Percentiles rank a stretch among this genome's conserved stretches.
Conservation (phyloP, 2,888 invertebrate species). For the Chloroclystis v-ata region DNA sequence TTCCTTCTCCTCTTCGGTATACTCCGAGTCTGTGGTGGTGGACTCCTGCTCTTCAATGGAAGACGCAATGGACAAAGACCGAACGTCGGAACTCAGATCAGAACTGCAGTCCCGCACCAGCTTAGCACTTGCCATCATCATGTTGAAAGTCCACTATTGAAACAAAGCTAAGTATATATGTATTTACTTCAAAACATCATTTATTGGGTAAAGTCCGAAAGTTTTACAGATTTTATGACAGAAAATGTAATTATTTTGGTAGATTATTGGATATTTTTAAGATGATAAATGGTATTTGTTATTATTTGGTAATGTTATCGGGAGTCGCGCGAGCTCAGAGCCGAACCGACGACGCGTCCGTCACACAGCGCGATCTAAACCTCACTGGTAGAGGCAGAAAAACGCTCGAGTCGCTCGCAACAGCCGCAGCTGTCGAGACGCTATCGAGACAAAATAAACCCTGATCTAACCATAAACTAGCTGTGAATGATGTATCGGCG, state of each 20-base stretch:
- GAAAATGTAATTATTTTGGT: not conserved
- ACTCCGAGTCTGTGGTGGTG: constrained; percentile 76
- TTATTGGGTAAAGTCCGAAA: too few species aligned
- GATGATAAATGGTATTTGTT: constrained; percentile 12
- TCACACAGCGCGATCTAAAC: constrained; percentile 43
- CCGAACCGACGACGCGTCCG: constrained; percentile 43
- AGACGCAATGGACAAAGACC: constrained; percentile 72
- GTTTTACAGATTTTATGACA: not conserved
- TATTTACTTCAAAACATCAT: not conserved
- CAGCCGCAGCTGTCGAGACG: constrained; percentile 17
- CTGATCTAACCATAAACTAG: constrained; percentile 20
- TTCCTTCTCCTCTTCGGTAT: constrained; percentile 79
- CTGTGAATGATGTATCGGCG: not conserved
- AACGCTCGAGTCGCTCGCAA: constrained; percentile 5
- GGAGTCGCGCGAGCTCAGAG: constrained; percentile 43
- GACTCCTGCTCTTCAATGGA: constrained; percentile 77
- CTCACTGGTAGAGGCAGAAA: constrained; percentile 43
- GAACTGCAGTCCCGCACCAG: constrained; percentile 75
- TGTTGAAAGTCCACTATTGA: constrained; percentile 36
- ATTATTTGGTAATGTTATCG: constrained; percentile 38
- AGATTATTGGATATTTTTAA: constrained; percentile 8
- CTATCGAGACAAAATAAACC: constrained; percentile 36
- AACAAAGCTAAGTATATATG: not conserved
- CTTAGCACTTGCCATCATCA: constrained; percentile 78
- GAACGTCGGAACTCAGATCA: constrained; percentile 69